Percentiles rank a stretch among this genome's conserved stretches.
These are phyloP conservation scores for Drusus annulatus DNA, from an alignment of 1,140 invertebrate species.

Conservation along the genomic window DNA sequence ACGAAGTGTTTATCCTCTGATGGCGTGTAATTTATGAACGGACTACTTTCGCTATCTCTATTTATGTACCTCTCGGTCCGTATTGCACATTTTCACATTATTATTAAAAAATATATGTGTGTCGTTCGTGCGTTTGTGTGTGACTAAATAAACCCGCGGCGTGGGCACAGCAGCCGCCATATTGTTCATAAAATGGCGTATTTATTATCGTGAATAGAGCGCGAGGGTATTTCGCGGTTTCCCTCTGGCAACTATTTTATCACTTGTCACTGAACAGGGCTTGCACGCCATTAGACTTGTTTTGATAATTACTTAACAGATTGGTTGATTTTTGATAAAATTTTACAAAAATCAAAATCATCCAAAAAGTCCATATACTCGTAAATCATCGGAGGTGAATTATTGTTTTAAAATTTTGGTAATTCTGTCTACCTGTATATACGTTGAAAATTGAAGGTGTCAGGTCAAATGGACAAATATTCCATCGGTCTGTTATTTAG, in stretches of 20 bases:
- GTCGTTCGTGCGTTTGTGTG: not conserved
- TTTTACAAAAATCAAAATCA: too few relatives aligned
- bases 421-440: too few relatives aligned
- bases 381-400: too few relatives aligned
- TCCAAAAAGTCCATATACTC: too few relatives aligned
- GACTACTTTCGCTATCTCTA: conserved; percentile 27
- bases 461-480: too few relatives aligned
- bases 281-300: too few relatives aligned
- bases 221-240: conserved; percentile 24
- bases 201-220: conserved; percentile 17
- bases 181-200: not conserved
- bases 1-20: conserved; percentile 10
- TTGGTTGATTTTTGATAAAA: too few relatives aligned
- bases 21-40: conserved; percentile 23
- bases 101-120: not conserved
- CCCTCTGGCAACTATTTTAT: not conserved
- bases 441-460: too few relatives aligned
- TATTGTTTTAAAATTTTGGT: too few relatives aligned
- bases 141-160: conserved; percentile 13
- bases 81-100: conserved; percentile 11
- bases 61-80: conserved; percentile 4
- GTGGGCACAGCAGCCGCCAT: conserved; percentile 11
- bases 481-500: too few relatives aligned
- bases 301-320: too few relatives aligned
- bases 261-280: not conserved